Evolutionary conservation across 53 echinoderm and acorn worm species (phyloP).

Genomic region (Pentamera pediparva): DNA sequence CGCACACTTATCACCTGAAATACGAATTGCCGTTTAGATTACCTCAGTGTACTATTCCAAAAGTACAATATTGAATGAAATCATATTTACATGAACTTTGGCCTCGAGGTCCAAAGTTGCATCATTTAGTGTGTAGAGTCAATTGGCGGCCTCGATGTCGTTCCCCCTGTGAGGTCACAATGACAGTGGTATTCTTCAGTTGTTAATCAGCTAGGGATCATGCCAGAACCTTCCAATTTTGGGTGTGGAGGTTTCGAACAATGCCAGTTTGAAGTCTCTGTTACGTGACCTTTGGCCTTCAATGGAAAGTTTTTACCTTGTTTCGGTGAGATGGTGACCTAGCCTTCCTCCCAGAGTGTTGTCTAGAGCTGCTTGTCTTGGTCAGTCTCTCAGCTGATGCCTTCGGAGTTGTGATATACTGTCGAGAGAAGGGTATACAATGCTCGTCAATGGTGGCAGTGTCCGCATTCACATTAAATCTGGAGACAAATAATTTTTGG

Average conservation of each 20-base stretch:
- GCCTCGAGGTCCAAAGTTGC: too few relatives aligned
- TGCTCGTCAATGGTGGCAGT: background rate
- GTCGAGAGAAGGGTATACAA: background rate
- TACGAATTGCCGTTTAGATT: too few relatives aligned
- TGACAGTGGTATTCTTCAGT: too few relatives aligned
- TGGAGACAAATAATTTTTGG: too few relatives aligned
- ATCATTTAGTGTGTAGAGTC: too few relatives aligned
- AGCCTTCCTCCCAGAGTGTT: background rate
- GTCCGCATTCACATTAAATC: background rate
- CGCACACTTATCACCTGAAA: too few relatives aligned
- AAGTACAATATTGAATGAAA: too few relatives aligned
- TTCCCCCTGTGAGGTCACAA: too few relatives aligned
- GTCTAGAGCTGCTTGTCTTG: background rate
- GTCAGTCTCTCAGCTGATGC: background rate
- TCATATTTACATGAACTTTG: too few relatives aligned
- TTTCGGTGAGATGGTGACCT: background rate
- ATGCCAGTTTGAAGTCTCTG: background rate
- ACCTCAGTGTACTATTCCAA: too few relatives aligned
- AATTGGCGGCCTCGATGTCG: too few relatives aligned
- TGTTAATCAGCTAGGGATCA: too few relatives aligned
- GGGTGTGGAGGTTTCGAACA: background rate
- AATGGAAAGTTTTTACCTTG: background rate
- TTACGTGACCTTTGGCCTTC: background rate
- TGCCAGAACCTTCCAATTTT: background rate
- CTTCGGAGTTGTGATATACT: conserved; percentile 22